Evolutionary conservation across 2,797 vertebrate genomes (phyloP).

Genomic region (Pachyuromys duprasi): DNA sequence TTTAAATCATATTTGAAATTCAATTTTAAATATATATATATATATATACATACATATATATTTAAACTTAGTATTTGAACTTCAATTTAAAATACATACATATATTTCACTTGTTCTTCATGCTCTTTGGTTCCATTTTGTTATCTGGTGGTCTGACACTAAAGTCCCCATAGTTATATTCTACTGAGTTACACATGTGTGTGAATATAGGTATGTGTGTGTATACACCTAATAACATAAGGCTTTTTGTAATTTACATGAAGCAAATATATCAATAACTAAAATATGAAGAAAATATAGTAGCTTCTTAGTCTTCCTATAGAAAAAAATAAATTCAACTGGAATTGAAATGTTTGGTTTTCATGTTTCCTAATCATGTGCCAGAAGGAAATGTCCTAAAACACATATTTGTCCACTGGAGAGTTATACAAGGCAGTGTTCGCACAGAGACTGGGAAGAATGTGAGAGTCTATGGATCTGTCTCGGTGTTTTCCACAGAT

Average conservation of each 20-base stretch:
- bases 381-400: background rate
- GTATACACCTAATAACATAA: background rate
- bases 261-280: background rate
- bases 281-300: background rate
- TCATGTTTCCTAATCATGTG: background rate
- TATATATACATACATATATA: too few species aligned
- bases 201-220: background rate
- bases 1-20: background rate
- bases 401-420: background rate
- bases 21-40: background rate
- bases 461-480: background rate
- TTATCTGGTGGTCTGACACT: too few species aligned
- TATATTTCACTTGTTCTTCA: background rate
- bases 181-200: background rate
- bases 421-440: too few species aligned
- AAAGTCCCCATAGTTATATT: background rate
- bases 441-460: background rate
- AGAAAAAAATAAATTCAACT: background rate
- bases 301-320: background rate
- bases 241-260: background rate
- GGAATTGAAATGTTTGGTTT: background rate
- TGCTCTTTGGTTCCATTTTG: background rate
- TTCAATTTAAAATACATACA: background rate
- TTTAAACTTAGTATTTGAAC: background rate
- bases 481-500: background rate